phyloP scores from a whole-genome alignment of 2,797 vertebrate genomes.

The Paratrypauchen microcephalus region DNA sequence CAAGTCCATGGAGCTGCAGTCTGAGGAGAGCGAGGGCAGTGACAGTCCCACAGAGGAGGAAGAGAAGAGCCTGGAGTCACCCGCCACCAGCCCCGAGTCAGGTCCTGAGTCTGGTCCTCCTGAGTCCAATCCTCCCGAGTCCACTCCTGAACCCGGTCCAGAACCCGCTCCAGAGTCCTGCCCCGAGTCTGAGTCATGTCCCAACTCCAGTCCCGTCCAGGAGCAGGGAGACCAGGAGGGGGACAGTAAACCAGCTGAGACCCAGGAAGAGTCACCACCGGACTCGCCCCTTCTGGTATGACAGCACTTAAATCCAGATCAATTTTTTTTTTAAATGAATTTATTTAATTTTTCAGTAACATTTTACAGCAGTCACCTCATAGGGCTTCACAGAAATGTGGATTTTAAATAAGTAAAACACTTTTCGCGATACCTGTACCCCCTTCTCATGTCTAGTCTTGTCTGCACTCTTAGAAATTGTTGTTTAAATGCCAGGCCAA shows the following conservation, averaged over 20 bases:
- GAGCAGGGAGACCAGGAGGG: conserved; percentile 57
- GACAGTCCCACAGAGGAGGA: conserved; percentile 51
- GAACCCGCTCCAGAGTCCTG: background rate
- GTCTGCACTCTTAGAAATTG: no score
- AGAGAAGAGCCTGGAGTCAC: conserved; percentile 38
- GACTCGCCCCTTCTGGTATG: conserved; percentile 61
- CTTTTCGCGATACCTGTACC: no score
- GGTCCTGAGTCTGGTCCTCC: background rate
- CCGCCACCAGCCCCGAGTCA: background rate
- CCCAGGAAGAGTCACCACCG: conserved; percentile 58
- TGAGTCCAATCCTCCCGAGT: conserved; percentile 11
- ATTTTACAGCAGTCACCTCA: background rate
- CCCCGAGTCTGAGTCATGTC: background rate
- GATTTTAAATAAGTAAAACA: no score
- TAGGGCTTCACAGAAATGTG: no score
- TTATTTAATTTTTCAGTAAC: no score
- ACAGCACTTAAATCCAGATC: background rate
- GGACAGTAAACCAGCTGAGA: conserved; percentile 53
- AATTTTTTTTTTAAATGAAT: no score
- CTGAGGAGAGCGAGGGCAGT: conserved; percentile 41
- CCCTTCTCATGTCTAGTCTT: no score
- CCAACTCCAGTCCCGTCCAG: conserved; percentile 45
- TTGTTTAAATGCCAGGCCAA: no score
- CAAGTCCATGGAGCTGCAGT: conserved; percentile 48
- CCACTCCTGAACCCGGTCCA: background rate